Percentiles rank a stretch among this genome's conserved stretches.
Conservation (phyloP, 2,113 vertebrate genomes). For the Centropus bengalensis region DNA sequence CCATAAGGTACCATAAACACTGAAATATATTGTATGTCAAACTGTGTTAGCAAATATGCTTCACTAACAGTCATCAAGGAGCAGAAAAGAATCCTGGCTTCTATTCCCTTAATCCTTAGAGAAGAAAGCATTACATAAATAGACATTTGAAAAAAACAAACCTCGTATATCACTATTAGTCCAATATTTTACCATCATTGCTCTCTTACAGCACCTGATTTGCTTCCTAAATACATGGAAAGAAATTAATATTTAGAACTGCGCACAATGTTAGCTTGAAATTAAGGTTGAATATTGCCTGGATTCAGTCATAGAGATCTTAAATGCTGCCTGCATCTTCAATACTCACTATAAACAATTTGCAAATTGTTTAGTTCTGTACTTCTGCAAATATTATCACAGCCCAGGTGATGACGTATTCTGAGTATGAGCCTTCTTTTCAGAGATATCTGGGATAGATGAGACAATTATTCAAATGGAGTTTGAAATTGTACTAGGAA, state of each 20-base stretch:
- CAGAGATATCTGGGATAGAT: not conserved
- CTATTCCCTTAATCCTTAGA: slow-evolving; percentile 16
- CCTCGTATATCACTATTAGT: not conserved
- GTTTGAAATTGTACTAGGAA: not conserved
- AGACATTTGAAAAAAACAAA: not conserved
- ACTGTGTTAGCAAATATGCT: slow-evolving; percentile 50
- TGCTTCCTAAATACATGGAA: not conserved
- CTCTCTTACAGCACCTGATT: not conserved
- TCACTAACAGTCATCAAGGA: slow-evolving; percentile 36
- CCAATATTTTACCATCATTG: slow-evolving; percentile 1
- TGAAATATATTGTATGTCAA: slow-evolving; percentile 57
- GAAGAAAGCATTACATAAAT: slow-evolving; percentile 35
- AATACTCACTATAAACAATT: not conserved
- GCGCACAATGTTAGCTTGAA: not conserved
- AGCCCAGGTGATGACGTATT: not conserved
- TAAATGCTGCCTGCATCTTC: not conserved
- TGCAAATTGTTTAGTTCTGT: not conserved
- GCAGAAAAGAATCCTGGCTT: not conserved
- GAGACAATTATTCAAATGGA: not conserved
- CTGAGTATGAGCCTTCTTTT: not conserved
- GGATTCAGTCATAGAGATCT: not conserved
- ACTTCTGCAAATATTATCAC: not conserved
- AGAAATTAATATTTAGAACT: not conserved
- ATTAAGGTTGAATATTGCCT: not conserved
- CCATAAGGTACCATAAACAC: slow-evolving; percentile 59